Base-by-base conservation (phyloP, 2,797 vertebrate species). In the Cryptoprocta ferox region DNA sequence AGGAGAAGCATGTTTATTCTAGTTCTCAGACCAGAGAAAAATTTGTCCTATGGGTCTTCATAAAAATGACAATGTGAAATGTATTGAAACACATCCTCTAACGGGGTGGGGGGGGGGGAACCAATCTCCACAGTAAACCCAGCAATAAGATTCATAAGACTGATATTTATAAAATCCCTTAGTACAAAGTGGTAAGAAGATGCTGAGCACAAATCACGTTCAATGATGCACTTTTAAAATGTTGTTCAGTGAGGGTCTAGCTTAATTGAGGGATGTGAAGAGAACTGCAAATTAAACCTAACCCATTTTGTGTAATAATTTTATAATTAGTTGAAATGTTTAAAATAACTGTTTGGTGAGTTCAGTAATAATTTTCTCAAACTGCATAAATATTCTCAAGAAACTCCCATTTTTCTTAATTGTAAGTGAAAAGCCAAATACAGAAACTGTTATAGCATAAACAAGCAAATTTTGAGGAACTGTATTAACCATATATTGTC, bases 1-100 rank as follows among this genome's bases (percentile, higher is more conserved):
- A 6, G 35, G 63, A 96, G 48, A 92, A 85, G 56, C 12, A 59
- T 76, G 61, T 94, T 96, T 96, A 84, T 92, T 92, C 85, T 84
- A 89, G n/a, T 92, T 92, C 48, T 84, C 92, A 97, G 76, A 92
- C 53, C 32, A 50, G 16, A 93, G 63, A 97, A 71, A 84, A 95
- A 96, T 95, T 84, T 94, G 71, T 96, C 91, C 92, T 84, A 3
- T 89, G 87, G 32, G 39, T 88, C 80, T 59, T 96, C 71, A 95
- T 96, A 97, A 97, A 97, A 97, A 81, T 5, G 70, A 94, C 56
- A 87, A 28, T 13, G 15, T 92, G 75, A 95, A 96, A 91, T 91
- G 37, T 84, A 85, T 50, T 93, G 70, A 93, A 96, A 71, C 61
- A 88, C 59, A 94, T 78, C 21, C 66, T 66, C 37, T 71, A 71